A percentile compares a stretch with the other conserved stretches of the same genome.
Evolutionary conservation across 2,888 invertebrate genomes (phyloP).

Genomic region (Ferdinandea cuprea): DNA sequence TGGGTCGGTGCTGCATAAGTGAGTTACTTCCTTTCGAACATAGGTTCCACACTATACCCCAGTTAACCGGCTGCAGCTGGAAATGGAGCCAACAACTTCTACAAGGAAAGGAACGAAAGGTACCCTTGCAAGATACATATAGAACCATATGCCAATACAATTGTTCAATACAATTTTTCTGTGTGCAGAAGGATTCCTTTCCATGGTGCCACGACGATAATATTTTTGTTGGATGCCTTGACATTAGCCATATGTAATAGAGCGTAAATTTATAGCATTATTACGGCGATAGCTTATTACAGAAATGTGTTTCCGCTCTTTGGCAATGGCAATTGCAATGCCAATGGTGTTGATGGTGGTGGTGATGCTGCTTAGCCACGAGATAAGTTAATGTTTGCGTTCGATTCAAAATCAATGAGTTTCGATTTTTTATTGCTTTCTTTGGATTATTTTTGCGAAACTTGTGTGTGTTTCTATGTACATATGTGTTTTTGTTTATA

Average conservation of each 20-base stretch:
- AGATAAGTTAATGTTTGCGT: slow-evolving; percentile 54
- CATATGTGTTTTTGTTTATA: slow-evolving; percentile 2
- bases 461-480: slow-evolving; percentile 15
- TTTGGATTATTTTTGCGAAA: slow-evolving; percentile 24
- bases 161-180: neutral
- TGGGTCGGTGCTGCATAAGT: neutral
- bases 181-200: slow-evolving; percentile 31
- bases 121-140: neutral
- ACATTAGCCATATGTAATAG: slow-evolving; percentile 71
- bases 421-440: slow-evolving; percentile 71
- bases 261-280: slow-evolving; percentile 72
- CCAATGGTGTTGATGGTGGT: neutral
- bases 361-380: slow-evolving; percentile 21
- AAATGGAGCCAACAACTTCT: neutral
- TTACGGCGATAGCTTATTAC: slow-evolving; percentile 71
- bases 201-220: slow-evolving; percentile 16
- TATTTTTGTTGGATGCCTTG: slow-evolving; percentile 62
- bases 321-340: slow-evolving; percentile 38
- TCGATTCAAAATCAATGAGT: slow-evolving; percentile 68
- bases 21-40: slow-evolving; percentile 23
- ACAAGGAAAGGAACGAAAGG: neutral
- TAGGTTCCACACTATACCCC: neutral
- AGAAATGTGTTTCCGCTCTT: slow-evolving; percentile 55
- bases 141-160: slow-evolving; percentile 21
- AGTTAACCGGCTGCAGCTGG: slow-evolving; percentile 10